Evolutionary conservation across 2,797 vertebrate species (phyloP).

Genomic region (Moxostoma hubbsi): DNA sequence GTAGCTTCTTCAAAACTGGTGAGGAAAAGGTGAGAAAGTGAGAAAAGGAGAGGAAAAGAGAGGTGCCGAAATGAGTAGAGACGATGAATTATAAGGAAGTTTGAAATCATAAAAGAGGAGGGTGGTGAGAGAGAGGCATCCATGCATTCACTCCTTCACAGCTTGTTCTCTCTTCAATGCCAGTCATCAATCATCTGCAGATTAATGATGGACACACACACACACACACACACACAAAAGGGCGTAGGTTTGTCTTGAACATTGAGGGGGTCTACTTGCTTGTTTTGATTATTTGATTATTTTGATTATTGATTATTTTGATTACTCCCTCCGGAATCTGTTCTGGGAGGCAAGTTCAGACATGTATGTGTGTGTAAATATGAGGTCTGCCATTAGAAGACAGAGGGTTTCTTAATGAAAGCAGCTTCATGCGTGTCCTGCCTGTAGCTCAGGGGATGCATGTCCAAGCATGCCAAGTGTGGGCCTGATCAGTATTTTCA

Average conservation of each 20-base stretch:
- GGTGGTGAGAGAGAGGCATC: constrained; percentile 43
- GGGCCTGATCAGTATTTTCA: background rate
- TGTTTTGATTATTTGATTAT: too few species aligned
- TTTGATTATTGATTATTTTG: too few species aligned
- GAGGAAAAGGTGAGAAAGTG: constrained; percentile 36
- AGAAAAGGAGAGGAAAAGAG: background rate
- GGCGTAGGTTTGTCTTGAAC: too few species aligned
- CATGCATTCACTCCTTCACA: constrained; percentile 58
- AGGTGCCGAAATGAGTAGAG: constrained; percentile 36
- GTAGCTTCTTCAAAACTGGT: constrained; percentile 3
- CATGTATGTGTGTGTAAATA: constrained; percentile 40
- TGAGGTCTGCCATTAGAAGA: constrained; percentile 6
- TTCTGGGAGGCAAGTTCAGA: constrained; percentile 36
- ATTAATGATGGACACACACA: constrained; percentile 62
- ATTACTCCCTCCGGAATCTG: too few species aligned
- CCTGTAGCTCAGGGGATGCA: constrained; percentile 33
- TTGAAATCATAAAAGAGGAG: constrained; percentile 63
- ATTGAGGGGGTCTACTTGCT: too few species aligned
- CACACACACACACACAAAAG: background rate
- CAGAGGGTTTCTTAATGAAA: constrained; percentile 45
- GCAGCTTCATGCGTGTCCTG: constrained; percentile 35
- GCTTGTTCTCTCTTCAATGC: constrained; percentile 59
- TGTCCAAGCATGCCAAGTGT: constrained; percentile 38
- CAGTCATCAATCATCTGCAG: constrained; percentile 62
- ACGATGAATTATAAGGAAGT: constrained; percentile 64